Percentiles rank a stretch among this genome's conserved stretches.
Conservation (phyloP, 2,113 vertebrate genomes). For the Labeo catla region DNA sequence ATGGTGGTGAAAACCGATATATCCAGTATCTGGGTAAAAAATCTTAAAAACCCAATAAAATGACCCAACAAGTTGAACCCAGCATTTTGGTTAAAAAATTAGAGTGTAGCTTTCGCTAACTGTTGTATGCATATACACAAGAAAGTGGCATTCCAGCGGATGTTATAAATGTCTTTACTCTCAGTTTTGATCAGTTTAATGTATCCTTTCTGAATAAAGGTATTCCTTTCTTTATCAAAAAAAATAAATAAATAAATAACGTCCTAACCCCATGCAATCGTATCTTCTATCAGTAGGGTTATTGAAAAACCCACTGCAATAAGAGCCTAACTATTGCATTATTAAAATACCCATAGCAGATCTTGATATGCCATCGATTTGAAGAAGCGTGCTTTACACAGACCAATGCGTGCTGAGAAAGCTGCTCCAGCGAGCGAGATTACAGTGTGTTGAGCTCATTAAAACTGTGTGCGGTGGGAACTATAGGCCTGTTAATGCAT, state of each 20-base stretch:
- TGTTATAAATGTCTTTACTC: background rate
- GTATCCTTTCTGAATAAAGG: background rate
- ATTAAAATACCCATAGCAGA: background rate
- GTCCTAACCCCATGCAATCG: background rate
- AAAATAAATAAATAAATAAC: too few relatives aligned
- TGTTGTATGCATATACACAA: too few relatives aligned
- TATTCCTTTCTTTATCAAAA: background rate
- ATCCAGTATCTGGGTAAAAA: too few relatives aligned
- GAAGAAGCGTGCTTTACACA: background rate
- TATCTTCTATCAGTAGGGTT: background rate
- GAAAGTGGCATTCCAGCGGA: too few relatives aligned
- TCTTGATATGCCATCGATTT: background rate
- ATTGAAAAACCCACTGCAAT: background rate
- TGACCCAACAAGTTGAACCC: too few relatives aligned
- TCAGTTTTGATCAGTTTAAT: background rate
- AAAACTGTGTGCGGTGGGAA: constrained; percentile 19
- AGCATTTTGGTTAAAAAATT: too few relatives aligned
- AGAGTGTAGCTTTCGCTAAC: too few relatives aligned
- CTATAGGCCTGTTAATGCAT: constrained; percentile 35
- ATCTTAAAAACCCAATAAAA: too few relatives aligned
- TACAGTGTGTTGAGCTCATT: constrained; percentile 23
- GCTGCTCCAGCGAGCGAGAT: background rate
- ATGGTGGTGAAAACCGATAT: too few relatives aligned
- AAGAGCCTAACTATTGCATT: background rate
- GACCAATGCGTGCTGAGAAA: background rate